phyloP scores from a whole-genome alignment of 2,113 vertebrate species.

The Perca flavescens region DNA sequence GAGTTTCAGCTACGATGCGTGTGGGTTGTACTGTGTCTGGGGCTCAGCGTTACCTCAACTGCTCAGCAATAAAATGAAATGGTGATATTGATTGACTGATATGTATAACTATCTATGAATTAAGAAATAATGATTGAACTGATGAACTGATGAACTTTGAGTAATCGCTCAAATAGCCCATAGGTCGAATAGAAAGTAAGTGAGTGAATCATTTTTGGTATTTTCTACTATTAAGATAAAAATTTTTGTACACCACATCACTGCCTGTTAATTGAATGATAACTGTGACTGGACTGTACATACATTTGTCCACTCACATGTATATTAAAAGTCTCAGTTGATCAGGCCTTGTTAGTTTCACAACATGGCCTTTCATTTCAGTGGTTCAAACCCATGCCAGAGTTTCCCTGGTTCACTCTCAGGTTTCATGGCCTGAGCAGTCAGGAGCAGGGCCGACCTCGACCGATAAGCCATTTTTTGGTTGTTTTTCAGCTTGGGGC shows the following conservation, averaged over 20 bases:
- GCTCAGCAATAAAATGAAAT: neutral
- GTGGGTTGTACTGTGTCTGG: too few species aligned
- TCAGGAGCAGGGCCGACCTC: conserved; percentile 51
- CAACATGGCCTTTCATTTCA: conserved; percentile 27
- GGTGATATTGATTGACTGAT: neutral
- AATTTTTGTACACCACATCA: neutral
- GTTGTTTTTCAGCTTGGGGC: conserved; percentile 60
- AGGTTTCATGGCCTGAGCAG: conserved; percentile 56
- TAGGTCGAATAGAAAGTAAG: too few species aligned
- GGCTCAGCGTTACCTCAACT: neutral
- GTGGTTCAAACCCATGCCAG: conserved; percentile 39
- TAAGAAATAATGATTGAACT: neutral
- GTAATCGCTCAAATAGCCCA: too few species aligned
- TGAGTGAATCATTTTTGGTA: too few species aligned
- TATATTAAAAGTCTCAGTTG: neutral
- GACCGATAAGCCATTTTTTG: conserved; percentile 61
- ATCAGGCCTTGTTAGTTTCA: conserved; percentile 37
- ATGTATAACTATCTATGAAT: neutral
- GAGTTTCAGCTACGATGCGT: too few species aligned
- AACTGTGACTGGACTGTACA: neutral
- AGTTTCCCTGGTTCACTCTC: conserved; percentile 50
- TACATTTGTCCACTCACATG: neutral
- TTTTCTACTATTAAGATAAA: too few species aligned
- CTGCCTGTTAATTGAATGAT: neutral
- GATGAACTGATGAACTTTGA: neutral